Base-by-base conservation (phyloP, 2,797 vertebrate species). In the Tokudaia tokunoshimensis region DNA sequence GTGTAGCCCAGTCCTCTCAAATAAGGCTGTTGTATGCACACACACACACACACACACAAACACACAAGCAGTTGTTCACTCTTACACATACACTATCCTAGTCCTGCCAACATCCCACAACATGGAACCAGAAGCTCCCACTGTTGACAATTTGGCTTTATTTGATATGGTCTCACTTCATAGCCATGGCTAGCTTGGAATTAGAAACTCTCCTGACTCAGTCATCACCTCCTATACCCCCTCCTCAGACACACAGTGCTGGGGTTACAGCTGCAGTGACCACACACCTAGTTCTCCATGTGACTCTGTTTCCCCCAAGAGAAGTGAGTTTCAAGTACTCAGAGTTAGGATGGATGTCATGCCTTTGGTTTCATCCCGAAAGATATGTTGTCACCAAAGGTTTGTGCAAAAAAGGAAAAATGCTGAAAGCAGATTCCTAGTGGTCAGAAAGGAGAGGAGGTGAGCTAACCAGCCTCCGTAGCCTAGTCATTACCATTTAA, bases 301-400 rank as follows among this genome's bases (percentile, higher is more conserved):
- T 29, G 15, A 4, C 41, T 94, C 79, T 61, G 19, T 61, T 61
- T 22, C 41, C 86, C 84, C 44, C 22, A 74, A 24, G n/a, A n/a
- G 70, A 67, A 75, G 34, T 44, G 4, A 50, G n/a, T 79, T 55
- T 22, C 17, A 26, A 94, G 22, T 10, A 13, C 13, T 89, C 37
- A 0, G 2, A 22, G 14, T 84, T 75, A 34, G 26, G 12, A 74
- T 2, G 81, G 80, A 92, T 24, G 44, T 9, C 2, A 1, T 0
- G 26, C 88, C 76, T 96, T 93, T 78, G 37, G 19, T 89, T 93
- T 61, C 31, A 92, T 86, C 80, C 50, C 31, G 34, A 94, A 91
- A 93, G 65, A 92, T 47, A 26, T 57, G 47, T 67, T 86, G 90
- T 83, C 63, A 79, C 61, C 63, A 52, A 94, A 76, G 22, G n/a